Evolutionary conservation across 23 tunicate genomes (phyloP).

Genomic region (Trididemnum miniatum): DNA sequence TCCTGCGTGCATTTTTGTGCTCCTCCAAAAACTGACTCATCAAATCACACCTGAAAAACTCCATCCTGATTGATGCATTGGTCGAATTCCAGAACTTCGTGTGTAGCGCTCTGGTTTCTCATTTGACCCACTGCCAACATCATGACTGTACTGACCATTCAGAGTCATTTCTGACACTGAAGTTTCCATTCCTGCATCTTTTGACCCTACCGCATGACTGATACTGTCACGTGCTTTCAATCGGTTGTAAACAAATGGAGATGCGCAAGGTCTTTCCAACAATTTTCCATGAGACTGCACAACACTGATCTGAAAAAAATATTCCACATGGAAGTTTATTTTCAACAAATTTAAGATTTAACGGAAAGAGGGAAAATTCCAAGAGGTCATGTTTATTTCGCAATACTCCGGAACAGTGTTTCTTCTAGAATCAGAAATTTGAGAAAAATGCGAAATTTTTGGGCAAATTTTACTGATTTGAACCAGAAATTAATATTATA

Average conservation of each 20-base stretch:
- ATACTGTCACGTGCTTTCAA: neutral
- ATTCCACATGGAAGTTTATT: neutral
- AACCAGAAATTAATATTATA: too few species aligned
- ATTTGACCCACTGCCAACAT: neutral
- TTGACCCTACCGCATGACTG: neutral
- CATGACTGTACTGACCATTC: neutral
- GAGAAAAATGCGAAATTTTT: too few species aligned
- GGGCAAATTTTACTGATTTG: too few species aligned
- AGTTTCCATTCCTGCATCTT: neutral
- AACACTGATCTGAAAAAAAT: conserved; percentile 41
- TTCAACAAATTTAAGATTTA: too few species aligned
- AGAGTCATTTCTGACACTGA: neutral
- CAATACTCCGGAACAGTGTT: too few species aligned
- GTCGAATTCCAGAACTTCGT: conserved; percentile 58
- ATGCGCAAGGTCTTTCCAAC: conserved; percentile 11
- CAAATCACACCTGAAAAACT: conserved; percentile 62
- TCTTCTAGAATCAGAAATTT: too few species aligned
- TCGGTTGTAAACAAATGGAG: conserved; percentile 48
- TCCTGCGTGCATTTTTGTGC: neutral
- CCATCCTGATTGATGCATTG: conserved; percentile 85
- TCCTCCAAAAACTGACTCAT: neutral
- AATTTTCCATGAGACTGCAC: conserved; percentile 56
- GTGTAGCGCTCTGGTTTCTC: conserved; percentile 60
- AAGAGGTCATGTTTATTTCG: too few species aligned
- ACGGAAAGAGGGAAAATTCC: too few species aligned